These are phyloP conservation scores for Pemphredon lugubris DNA, from an alignment of 2,888 invertebrate genomes.

Conservation along the genomic window DNA sequence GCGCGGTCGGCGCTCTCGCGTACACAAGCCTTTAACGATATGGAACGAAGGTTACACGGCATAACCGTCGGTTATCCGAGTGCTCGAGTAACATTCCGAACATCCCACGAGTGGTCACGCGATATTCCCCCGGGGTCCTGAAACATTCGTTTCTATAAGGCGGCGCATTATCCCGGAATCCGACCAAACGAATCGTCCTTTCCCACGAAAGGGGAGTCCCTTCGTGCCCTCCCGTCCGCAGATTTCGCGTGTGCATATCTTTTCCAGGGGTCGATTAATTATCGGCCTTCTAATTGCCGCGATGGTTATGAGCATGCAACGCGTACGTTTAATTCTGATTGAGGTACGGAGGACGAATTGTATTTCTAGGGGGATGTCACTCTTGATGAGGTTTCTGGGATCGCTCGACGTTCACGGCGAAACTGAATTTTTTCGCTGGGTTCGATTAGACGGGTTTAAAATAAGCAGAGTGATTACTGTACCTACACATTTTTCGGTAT, in stretches of 20 bases:
- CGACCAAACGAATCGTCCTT: conserved; percentile 64
- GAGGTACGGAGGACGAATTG: too few relatives aligned
- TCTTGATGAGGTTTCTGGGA: too few relatives aligned
- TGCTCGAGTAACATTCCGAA: conserved; percentile 68
- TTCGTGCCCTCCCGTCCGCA: conserved; percentile 44
- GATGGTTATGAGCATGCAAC: conserved; percentile 68
- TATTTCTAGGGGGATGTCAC: too few relatives aligned
- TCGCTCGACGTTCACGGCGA: too few relatives aligned
- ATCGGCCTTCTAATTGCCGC: conserved; percentile 69
- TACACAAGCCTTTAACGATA: conserved; percentile 61
- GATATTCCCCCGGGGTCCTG: conserved; percentile 63
- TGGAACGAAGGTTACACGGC: conserved; percentile 64
- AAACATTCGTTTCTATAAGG: conserved; percentile 63
- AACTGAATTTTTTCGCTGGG: too few relatives aligned
- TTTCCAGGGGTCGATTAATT: conserved; percentile 73
- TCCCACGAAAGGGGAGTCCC: conserved; percentile 64
- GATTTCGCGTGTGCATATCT: conserved; percentile 69
- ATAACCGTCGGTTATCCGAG: conserved; percentile 67
- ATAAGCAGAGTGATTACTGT: too few relatives aligned
- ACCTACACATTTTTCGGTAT: too few relatives aligned
- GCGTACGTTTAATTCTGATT: neutral
- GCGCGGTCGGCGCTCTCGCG: conserved; percentile 29
- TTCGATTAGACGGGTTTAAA: too few relatives aligned
- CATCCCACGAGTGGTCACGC: conserved; percentile 70
- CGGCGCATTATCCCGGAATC: conserved; percentile 65